A percentile compares a stretch with the other conserved stretches of the same genome.
Conservation (phyloP, 2,888 invertebrate species). For the Dexiosoma caninum region DNA sequence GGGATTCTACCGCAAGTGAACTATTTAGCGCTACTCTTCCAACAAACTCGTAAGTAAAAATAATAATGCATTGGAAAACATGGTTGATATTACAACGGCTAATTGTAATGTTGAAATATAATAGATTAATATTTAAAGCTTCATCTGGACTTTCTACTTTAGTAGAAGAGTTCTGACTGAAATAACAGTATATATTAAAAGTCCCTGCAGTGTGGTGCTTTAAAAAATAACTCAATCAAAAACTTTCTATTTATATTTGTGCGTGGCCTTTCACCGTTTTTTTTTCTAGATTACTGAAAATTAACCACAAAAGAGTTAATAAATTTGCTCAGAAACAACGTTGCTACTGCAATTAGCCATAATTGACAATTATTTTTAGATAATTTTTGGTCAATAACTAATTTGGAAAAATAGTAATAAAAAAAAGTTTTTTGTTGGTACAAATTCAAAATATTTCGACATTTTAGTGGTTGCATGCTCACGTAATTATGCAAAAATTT, state of each 20-base stretch:
- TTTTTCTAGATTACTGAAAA: neutral
- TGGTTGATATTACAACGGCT: too few species aligned
- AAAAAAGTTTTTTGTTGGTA: neutral
- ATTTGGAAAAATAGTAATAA: neutral
- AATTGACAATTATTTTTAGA: slow-evolving; percentile 60
- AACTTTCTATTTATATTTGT: too few species aligned
- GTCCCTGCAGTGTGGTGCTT: too few species aligned
- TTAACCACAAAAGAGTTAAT: slow-evolving; percentile 53
- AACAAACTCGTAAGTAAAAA: too few species aligned
- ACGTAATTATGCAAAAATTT: neutral
- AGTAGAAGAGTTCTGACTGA: too few species aligned
- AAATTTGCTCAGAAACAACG: slow-evolving; percentile 34
- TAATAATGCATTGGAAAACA: too few species aligned
- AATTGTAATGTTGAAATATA: too few species aligned
- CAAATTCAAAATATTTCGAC: slow-evolving; percentile 42
- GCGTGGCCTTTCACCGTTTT: neutral
- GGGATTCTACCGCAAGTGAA: too few species aligned
- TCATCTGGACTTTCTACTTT: too few species aligned
- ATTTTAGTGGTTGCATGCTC: slow-evolving; percentile 4
- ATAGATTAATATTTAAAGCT: too few species aligned
- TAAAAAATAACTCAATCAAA: neutral
- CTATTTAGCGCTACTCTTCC: too few species aligned
- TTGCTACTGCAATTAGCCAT: slow-evolving; percentile 53
- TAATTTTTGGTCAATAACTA: slow-evolving; percentile 50
- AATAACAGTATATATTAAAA: too few species aligned